Conservation (phyloP, 2,888 invertebrate genomes). For the Eupithecia subumbrata region DNA sequence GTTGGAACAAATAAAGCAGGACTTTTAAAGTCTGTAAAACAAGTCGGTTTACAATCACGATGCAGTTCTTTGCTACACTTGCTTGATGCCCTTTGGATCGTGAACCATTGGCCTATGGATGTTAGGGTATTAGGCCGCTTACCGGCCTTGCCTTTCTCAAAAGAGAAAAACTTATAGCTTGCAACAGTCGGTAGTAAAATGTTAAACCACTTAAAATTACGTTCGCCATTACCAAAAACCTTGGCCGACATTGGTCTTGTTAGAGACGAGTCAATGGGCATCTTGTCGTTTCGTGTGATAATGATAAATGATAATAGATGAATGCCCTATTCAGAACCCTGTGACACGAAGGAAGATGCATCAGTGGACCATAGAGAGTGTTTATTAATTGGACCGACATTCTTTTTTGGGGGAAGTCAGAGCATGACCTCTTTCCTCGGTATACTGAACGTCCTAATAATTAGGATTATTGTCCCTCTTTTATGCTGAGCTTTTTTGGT, state of each 20-base stretch:
- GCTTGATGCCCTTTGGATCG: neutral
- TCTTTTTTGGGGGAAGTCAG: neutral
- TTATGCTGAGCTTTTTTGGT: too few relatives aligned
- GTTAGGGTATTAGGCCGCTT: neutral
- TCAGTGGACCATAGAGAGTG: neutral
- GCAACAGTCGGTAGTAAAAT: neutral
- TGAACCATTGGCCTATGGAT: neutral
- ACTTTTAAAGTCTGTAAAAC: slow-evolving; percentile 14
- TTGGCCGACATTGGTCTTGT: slow-evolving; percentile 8
- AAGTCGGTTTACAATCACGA: slow-evolving; percentile 16
- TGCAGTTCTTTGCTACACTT: neutral
- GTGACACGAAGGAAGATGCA: slow-evolving; percentile 2
- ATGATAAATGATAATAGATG: slow-evolving; percentile 2
- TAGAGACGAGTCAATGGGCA: slow-evolving; percentile 4
- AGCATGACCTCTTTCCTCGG: too few relatives aligned
- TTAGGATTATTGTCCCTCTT: too few relatives aligned
- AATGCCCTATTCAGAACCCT: neutral
- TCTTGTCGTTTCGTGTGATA: neutral
- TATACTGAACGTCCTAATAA: neutral
- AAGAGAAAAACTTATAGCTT: neutral
- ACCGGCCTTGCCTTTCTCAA: slow-evolving; percentile 7
- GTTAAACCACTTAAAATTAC: neutral
- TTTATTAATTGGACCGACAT: neutral
- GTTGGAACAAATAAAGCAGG: slow-evolving; percentile 12
- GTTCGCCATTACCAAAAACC: neutral